Percentiles rank a stretch among this genome's conserved stretches.
These are phyloP conservation scores for Diplolepis rosae DNA, from an alignment of 2,888 invertebrate genomes.

Conservation along the genomic window DNA sequence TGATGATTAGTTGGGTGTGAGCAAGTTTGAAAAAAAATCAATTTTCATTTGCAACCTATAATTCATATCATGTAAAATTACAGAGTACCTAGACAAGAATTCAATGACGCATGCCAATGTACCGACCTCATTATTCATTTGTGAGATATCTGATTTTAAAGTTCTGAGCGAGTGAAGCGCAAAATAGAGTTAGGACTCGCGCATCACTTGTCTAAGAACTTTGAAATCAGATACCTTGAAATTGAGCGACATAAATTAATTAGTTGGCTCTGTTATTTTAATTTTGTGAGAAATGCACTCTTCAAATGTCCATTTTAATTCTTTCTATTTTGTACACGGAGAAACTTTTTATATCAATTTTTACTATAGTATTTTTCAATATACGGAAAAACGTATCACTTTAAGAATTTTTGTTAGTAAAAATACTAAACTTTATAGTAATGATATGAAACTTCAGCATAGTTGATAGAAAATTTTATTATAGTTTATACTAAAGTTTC, in stretches of 20 bases:
- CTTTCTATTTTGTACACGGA: no score
- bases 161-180: background rate
- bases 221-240: background rate
- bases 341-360: no score
- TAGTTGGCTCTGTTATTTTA: no score
- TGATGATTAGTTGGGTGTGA: constrained; percentile 25
- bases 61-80: constrained; percentile 18
- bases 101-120: constrained; percentile 27
- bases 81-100: constrained; percentile 3
- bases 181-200: background rate
- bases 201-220: constrained; percentile 3
- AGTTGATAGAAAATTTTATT: no score
- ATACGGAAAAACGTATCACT: no score
- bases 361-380: no score
- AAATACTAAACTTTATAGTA: no score
- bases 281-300: no score
- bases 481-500: no score
- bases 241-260: background rate
- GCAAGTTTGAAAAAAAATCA: constrained; percentile 14
- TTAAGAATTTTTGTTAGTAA: no score
- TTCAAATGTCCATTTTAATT: no score
- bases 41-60: constrained; percentile 11
- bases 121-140: background rate
- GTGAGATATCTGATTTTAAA: constrained; percentile 17
- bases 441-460: no score